Percentiles rank a stretch among this genome's conserved stretches.
These are phyloP conservation scores for Teleiodes luculella DNA, from an alignment of 2,888 invertebrate species.

Conservation along the genomic window DNA sequence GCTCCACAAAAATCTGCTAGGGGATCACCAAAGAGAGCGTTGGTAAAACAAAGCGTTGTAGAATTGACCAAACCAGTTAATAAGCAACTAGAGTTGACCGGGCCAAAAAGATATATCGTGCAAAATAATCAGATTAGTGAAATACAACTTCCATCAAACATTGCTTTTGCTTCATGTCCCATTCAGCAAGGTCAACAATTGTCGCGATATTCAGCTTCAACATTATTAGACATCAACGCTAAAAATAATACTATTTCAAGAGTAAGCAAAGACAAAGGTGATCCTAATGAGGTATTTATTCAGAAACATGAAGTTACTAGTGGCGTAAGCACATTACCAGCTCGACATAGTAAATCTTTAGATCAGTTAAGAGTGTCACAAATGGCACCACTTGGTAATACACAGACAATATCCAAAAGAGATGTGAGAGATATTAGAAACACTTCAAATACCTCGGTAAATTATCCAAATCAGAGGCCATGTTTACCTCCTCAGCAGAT, in stretches of 20 bases:
- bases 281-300: slow-evolving; percentile 51
- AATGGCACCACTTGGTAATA: slow-evolving; percentile 52
- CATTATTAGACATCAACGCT: slow-evolving; percentile 69
- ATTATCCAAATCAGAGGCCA: slow-evolving; percentile 57
- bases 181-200: slow-evolving; percentile 70
- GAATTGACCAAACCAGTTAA: slow-evolving; percentile 63
- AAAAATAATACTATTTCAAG: slow-evolving; percentile 49
- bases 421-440: slow-evolving; percentile 42
- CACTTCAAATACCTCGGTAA: slow-evolving; percentile 64
- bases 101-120: slow-evolving; percentile 72
- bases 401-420: slow-evolving; percentile 53
- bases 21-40: slow-evolving; percentile 68
- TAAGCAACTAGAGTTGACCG: slow-evolving; percentile 70
- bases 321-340: slow-evolving; percentile 79
- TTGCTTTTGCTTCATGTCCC: slow-evolving; percentile 60
- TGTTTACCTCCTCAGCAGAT: slow-evolving; percentile 61
- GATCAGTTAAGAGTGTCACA: slow-evolving; percentile 84
- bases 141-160: slow-evolving; percentile 69
- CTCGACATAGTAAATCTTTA: slow-evolving; percentile 89
- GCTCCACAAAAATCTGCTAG: slow-evolving; percentile 76
- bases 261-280: slow-evolving; percentile 48
- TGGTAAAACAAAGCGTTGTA: slow-evolving; percentile 66
- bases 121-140: slow-evolving; percentile 76
- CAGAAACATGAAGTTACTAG: slow-evolving; percentile 66
- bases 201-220: slow-evolving; percentile 80